Conservation (phyloP, 1,140 invertebrate species). For the Triops cancriformis region DNA sequence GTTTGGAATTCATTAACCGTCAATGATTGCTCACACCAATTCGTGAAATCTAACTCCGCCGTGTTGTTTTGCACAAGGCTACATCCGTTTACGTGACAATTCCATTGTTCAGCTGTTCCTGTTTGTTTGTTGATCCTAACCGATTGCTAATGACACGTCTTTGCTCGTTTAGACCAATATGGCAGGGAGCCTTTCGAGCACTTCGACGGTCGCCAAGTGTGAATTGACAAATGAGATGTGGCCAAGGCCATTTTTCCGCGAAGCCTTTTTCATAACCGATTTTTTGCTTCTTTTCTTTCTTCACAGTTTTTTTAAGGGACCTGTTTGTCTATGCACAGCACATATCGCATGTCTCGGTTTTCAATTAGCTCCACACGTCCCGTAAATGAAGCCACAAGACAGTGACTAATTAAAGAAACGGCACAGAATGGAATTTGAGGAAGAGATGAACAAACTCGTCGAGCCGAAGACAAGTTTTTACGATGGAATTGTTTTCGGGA, state of each 20-base stretch:
- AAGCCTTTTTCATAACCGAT: background rate
- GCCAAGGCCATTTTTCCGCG: background rate
- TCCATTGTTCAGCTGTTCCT: no score
- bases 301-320: background rate
- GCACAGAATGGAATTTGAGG: background rate
- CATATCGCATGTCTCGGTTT: background rate
- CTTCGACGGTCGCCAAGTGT: background rate
- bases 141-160: background rate
- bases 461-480: background rate
- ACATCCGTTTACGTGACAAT: no score
- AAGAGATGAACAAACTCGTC: background rate
- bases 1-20: no score
- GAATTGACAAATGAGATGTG: conserved; percentile 5
- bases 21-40: no score
- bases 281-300: background rate
- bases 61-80: no score
- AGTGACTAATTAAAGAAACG: conserved; percentile 14
- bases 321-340: conserved; percentile 1
- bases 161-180: background rate
- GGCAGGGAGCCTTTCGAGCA: background rate
- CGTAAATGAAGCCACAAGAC: conserved; percentile 4
- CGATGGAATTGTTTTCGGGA: background rate
- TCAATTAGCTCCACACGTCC: conserved; percentile 8
- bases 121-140: no score
- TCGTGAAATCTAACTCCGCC: no score